A percentile compares a stretch with the other conserved stretches of the same genome.
These are phyloP conservation scores for Apaloderma vittatum DNA, from an alignment of 2,113 vertebrate species.

Conservation along the genomic window DNA sequence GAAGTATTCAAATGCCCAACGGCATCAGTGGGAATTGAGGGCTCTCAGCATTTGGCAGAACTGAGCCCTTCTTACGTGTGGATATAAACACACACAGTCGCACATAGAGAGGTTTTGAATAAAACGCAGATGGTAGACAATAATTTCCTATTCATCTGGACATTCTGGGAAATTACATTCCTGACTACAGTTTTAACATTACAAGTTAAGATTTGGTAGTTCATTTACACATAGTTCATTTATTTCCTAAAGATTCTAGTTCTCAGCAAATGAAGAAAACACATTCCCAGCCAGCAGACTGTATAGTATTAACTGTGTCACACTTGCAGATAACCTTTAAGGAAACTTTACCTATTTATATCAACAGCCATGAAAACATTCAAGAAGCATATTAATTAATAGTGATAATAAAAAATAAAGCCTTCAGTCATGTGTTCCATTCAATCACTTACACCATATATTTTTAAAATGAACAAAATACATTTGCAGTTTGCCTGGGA, in stretches of 20 bases:
- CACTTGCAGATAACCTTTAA: slow-evolving; percentile 6
- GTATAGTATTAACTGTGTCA: slow-evolving; percentile 12
- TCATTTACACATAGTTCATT: background rate
- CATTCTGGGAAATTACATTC: background rate
- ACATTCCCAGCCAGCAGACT: background rate
- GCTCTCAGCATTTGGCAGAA: background rate
- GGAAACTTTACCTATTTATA: slow-evolving; percentile 43
- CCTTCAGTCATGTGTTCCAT: slow-evolving; percentile 38
- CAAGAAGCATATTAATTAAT: slow-evolving; percentile 58
- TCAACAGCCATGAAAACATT: background rate
- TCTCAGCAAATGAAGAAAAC: background rate
- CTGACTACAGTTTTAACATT: background rate
- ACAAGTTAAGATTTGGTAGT: background rate
- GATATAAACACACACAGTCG: background rate
- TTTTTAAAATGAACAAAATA: slow-evolving; percentile 66
- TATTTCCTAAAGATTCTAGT: background rate
- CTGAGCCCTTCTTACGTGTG: background rate
- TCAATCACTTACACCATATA: slow-evolving; percentile 47
- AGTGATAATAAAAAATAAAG: slow-evolving; percentile 43
- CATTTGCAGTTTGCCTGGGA: slow-evolving; percentile 7
- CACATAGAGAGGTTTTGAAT: background rate
- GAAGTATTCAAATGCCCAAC: background rate
- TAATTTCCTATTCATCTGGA: background rate
- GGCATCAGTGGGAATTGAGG: slow-evolving; percentile 4
- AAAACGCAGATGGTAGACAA: background rate